phyloP scores from a whole-genome alignment of 2,888 invertebrate genomes.

The Agonopterix heracliana region DNA sequence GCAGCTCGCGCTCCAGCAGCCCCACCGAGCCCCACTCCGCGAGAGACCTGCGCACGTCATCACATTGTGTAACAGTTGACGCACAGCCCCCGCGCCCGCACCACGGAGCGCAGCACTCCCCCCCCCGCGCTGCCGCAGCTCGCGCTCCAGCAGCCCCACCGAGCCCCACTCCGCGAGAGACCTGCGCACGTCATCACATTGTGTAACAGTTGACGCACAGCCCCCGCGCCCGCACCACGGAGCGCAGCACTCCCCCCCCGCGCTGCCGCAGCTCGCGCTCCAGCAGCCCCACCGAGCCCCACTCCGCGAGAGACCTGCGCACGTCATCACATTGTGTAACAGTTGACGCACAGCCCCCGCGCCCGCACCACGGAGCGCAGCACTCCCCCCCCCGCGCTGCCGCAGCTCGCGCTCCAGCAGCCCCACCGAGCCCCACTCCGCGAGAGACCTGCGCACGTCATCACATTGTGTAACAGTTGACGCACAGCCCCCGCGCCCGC shows the following conservation, averaged over 20 bases:
- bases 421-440: constrained; percentile 93
- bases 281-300: too few relatives aligned
- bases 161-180: constrained; percentile 92
- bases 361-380: too few relatives aligned
- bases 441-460: constrained; percentile 75
- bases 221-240: too few relatives aligned
- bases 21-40: constrained; percentile 95
- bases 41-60: constrained; percentile 51
- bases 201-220: background rate
- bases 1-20: constrained; percentile 91
- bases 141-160: constrained; percentile 90
- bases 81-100: too few relatives aligned
- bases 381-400: constrained; percentile 80
- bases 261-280: too few relatives aligned
- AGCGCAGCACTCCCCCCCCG: too few relatives aligned
- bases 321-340: too few relatives aligned
- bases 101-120: too few relatives aligned
- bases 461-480: too few relatives aligned
- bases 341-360: too few relatives aligned
- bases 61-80: background rate
- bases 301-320: too few relatives aligned
- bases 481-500: too few relatives aligned
- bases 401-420: constrained; percentile 93
- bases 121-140: constrained; percentile 88
- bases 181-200: constrained; percentile 23